Percentiles rank a stretch among this genome's conserved stretches.
Evolutionary conservation across 1,140 invertebrate genomes (phyloP).

Genomic region (Bombus waltoni): DNA sequence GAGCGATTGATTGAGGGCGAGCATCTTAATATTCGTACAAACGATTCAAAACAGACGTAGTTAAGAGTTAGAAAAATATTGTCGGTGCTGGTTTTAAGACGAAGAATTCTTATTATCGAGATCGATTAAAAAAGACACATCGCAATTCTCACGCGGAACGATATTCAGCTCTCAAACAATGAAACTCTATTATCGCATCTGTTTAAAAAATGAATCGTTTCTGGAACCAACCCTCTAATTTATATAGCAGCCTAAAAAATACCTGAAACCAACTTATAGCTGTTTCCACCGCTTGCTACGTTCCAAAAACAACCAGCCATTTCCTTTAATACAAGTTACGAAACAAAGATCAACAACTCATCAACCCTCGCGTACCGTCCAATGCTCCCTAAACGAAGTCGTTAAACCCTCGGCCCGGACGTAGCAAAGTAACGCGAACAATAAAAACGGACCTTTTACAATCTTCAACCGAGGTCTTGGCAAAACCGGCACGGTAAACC

Average conservation of each 20-base stretch:
- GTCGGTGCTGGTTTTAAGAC: too few species aligned
- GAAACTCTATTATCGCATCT: too few species aligned
- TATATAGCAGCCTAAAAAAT: not conserved
- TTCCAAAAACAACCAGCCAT: not conserved
- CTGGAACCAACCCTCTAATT: too few species aligned
- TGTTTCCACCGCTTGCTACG: not conserved
- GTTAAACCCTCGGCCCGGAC: not conserved
- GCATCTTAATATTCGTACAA: too few species aligned
- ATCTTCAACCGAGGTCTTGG: not conserved
- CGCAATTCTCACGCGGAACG: too few species aligned
- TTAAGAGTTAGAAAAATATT: too few species aligned
- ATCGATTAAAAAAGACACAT: too few species aligned
- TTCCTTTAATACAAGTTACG: not conserved
- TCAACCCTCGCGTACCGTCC: not conserved
- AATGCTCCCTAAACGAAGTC: not conserved
- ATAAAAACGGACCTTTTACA: not conserved
- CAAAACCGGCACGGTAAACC: not conserved
- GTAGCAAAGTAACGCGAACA: not conserved
- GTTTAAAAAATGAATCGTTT: too few species aligned
- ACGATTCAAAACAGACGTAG: too few species aligned
- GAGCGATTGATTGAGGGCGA: too few species aligned
- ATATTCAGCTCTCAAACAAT: too few species aligned
- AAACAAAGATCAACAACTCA: not conserved
- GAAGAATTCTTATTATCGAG: too few species aligned
- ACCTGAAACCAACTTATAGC: not conserved